Conservation (phyloP, 1,140 invertebrate genomes). For the Eubasilissa regina region DNA sequence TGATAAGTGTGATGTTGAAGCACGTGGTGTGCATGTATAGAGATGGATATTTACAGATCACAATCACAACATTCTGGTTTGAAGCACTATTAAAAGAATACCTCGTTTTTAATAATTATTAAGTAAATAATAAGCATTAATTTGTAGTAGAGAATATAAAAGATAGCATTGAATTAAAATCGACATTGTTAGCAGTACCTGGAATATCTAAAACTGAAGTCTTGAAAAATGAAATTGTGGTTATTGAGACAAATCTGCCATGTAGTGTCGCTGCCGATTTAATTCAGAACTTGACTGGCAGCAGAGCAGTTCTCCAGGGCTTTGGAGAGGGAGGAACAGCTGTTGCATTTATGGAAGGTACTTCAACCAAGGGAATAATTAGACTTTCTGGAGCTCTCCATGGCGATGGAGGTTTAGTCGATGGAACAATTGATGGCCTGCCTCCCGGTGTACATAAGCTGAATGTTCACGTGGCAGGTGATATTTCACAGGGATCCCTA, state of each 20-base stretch:
- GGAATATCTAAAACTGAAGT: conserved; percentile 52
- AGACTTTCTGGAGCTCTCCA: conserved; percentile 41
- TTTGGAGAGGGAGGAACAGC: conserved; percentile 57
- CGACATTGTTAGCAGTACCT: conserved; percentile 42
- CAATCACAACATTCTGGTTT: no score
- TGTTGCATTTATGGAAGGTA: conserved; percentile 55
- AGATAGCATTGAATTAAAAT: conserved; percentile 47
- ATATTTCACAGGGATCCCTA: conserved; percentile 55
- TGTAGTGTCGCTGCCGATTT: conserved; percentile 50
- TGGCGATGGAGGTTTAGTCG: conserved; percentile 43
- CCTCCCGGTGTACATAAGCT: conserved; percentile 49
- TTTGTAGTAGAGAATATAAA: conserved; percentile 56
- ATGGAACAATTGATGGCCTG: conserved; percentile 56
- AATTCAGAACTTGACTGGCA: conserved; percentile 45
- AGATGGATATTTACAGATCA: no score
- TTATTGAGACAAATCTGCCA: conserved; percentile 51
- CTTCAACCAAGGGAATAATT: conserved; percentile 40
- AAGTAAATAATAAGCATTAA: no score
- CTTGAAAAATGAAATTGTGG: conserved; percentile 51
- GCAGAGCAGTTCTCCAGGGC: conserved; percentile 52
- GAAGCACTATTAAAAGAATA: no score
- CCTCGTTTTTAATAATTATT: no score
- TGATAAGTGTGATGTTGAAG: no score
- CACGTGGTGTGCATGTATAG: no score
- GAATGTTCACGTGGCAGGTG: conserved; percentile 54